phyloP scores from a whole-genome alignment of 2,797 vertebrate species.

The Aplochiton taeniatus region DNA sequence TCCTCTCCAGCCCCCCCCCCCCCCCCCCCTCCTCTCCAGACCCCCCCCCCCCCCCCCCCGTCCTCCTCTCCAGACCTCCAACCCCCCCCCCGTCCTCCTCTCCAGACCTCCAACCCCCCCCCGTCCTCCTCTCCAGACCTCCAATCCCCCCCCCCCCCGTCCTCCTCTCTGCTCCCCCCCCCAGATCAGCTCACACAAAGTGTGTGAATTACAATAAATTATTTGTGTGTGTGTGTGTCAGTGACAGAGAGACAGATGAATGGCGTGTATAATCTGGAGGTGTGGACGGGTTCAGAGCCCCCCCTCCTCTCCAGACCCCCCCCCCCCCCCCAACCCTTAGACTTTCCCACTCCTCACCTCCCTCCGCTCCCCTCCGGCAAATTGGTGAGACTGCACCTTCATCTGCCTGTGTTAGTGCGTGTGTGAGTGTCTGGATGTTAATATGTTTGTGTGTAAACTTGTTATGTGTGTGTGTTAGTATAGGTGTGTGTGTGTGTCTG shows the following conservation, averaged over 20 bases:
- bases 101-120: too few species aligned
- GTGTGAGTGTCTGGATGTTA: too few species aligned
- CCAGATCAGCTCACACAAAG: not conserved
- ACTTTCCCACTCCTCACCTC: not conserved
- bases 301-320: conserved; percentile 1
- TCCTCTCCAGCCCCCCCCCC: too few species aligned
- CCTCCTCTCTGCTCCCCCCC: too few species aligned
- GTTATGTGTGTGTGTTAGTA: too few species aligned
- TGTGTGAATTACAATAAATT: conserved; percentile 57
- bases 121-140: too few species aligned
- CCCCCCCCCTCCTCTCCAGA: too few species aligned
- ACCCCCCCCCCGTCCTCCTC: too few species aligned
- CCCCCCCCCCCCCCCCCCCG: too few species aligned
- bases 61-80: too few species aligned
- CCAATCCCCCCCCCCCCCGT: too few species aligned
- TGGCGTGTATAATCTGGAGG: conserved; percentile 51
- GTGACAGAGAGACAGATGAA: conserved; percentile 56
- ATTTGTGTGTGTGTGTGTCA: conserved; percentile 27
- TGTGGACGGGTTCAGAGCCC: conserved; percentile 34
- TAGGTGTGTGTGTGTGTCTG: conserved; percentile 5
- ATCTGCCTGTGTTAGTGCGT: conserved; percentile 1
- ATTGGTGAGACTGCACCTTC: conserved; percentile 61
- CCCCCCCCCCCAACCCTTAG: not conserved
- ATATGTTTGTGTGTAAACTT: too few species aligned
- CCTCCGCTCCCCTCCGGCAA: conserved; percentile 37